Evolutionary conservation across 2,113 vertebrate genomes (phyloP), one percentile per base, ranked within the genome.

Genomic region (Donacobius atricapilla): DNA sequence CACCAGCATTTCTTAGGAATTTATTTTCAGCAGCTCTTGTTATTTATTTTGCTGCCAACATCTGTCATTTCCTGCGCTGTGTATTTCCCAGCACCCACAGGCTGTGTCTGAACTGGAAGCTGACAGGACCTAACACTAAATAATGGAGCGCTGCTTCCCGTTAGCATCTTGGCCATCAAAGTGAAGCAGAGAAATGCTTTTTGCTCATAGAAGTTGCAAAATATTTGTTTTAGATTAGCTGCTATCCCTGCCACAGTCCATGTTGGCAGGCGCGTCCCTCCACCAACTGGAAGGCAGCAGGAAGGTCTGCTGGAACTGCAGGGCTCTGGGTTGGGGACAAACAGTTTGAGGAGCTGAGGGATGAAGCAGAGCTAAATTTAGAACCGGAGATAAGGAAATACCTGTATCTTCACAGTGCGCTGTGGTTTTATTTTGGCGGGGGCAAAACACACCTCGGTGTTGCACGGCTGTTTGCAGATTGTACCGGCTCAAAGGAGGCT

Each of bases 281-380:
- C 24, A 35, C 11, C 44, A 20, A 1, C 35, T 12, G 71, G 54
- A 56, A 76, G 70, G 87, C 57, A 66, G 40, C 4, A 11, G 48
- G 68, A 83, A 51, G n/a, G 10, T 47, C 68, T 89, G 85, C 85
- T 90, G 85, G 86, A 83, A 17, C 30, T 42, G 48, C 39, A 39
- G 39, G 45, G 56, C 31, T 33, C 58, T 71, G 3, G 1, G n/a
- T 2, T 42, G 60, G 72, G 69, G 91, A 6, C 20, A 72, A 69
- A 40, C 42, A 73, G 35, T 44, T 31, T 19, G 40, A 86, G 75
- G 33, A 57, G 66, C 58, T 85, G 87, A 79, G 50, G 83, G 56
- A 30, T 45, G 87, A 81, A 86, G 76, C 47, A 42, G 53, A 72
- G 76, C 79, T 90, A 75, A 78, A 42, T 79, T 87, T 90, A 82